phyloP scores from a whole-genome alignment of 2,888 invertebrate species.

The Julus scandinavius region DNA sequence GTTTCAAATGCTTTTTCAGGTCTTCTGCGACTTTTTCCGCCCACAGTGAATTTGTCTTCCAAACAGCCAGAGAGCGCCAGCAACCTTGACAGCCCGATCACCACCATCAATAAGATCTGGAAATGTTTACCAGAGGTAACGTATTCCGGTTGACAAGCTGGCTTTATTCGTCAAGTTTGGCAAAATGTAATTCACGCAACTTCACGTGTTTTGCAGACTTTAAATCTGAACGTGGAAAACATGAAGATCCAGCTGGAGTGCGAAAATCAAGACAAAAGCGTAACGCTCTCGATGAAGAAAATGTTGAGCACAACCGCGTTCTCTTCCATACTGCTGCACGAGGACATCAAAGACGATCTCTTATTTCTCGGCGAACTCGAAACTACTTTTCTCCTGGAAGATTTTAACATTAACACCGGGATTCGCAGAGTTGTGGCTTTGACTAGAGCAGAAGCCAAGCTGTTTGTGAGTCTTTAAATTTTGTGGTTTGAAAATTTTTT shows the following conservation, averaged over 20 bases:
- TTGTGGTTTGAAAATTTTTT: background rate
- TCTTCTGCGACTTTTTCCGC: background rate
- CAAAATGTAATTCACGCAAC: too few relatives aligned
- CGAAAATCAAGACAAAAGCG: conserved; percentile 24
- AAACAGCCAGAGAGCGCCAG: background rate
- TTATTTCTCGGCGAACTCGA: conserved; percentile 13
- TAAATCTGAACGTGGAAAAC: conserved; percentile 45
- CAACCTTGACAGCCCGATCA: background rate
- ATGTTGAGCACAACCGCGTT: background rate
- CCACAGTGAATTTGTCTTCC: background rate
- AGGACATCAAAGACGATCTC: background rate
- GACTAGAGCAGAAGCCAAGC: conserved; percentile 43
- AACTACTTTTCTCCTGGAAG: conserved; percentile 37
- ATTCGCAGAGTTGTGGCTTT: conserved; percentile 17
- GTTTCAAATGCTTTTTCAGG: background rate
- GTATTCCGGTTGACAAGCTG: background rate
- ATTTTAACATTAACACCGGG: conserved; percentile 31
- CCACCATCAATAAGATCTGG: background rate
- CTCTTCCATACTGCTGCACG: conserved; percentile 5
- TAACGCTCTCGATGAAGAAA: conserved; percentile 42
- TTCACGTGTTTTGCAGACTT: conserved; percentile 9
- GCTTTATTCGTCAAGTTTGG: background rate
- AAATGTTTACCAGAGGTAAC: background rate
- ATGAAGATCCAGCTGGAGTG: background rate
- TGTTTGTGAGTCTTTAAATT: conserved; percentile 25